Evolutionary conservation across 1,140 invertebrate species (phyloP).

Genomic region (Drosophila auraria): DNA sequence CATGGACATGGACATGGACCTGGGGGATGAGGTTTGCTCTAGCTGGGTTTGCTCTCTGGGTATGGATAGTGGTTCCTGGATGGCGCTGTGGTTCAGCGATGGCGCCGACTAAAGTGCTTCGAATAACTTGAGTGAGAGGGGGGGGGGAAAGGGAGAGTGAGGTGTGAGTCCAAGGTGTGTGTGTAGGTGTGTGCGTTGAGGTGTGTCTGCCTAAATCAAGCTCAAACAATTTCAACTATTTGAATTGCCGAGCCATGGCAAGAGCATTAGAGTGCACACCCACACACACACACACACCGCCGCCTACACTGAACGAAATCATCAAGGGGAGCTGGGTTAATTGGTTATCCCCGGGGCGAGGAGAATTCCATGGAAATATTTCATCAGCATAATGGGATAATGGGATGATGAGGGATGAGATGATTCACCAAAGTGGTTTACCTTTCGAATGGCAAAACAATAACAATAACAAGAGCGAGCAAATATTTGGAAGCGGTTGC

Average conservation of each 20-base stretch:
- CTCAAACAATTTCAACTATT: slow-evolving; percentile 82
- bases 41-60: background rate
- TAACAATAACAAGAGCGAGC: background rate
- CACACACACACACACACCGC: slow-evolving; percentile 20
- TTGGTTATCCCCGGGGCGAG: background rate
- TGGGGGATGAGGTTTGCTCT: background rate
- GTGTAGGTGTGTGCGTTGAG: slow-evolving; percentile 33
- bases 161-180: slow-evolving; percentile 25
- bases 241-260: slow-evolving; percentile 71
- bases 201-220: slow-evolving; percentile 75
- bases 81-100: slow-evolving; percentile 8
- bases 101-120: slow-evolving; percentile 64
- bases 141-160: background rate
- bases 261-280: slow-evolving; percentile 62
- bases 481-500: slow-evolving; percentile 1
- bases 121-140: slow-evolving; percentile 65
- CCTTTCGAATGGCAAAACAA: background rate
- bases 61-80: slow-evolving; percentile 4
- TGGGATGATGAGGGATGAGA: slow-evolving; percentile 1
- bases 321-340: background rate
- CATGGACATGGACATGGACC: background rate
- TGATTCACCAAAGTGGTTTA: slow-evolving; percentile 4
- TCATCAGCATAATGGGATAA: background rate
- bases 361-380: background rate
- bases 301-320: slow-evolving; percentile 14